These are phyloP conservation scores for Cybosia mesomella DNA, from an alignment of 2,888 invertebrate species.

Conservation along the genomic window DNA sequence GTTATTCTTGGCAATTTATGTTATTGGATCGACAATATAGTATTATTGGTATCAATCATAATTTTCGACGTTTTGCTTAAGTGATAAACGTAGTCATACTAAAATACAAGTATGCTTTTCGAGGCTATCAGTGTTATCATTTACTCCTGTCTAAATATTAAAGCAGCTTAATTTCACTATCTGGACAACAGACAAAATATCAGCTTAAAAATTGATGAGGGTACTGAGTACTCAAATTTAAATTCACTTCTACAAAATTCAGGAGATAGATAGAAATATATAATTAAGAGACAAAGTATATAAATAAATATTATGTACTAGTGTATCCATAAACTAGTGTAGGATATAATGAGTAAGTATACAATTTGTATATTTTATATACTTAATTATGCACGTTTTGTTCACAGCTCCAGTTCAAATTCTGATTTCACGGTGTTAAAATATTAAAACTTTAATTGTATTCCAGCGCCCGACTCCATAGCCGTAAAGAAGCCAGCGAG, in stretches of 20 bases:
- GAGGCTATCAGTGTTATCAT: neutral
- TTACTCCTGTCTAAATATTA: neutral
- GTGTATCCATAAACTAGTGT: slow-evolving; percentile 10
- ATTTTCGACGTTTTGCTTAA: slow-evolving; percentile 4
- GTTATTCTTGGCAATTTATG: slow-evolving; percentile 22
- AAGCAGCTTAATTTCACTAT: neutral
- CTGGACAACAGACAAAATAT: neutral
- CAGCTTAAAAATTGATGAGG: neutral
- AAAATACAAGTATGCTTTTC: neutral
- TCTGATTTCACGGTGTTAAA: slow-evolving; percentile 74
- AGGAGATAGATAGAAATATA: neutral
- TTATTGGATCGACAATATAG: slow-evolving; percentile 17
- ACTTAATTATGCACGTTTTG: slow-evolving; percentile 62
- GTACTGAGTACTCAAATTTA: neutral
- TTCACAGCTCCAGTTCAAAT: slow-evolving; percentile 60
- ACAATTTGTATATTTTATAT: slow-evolving; percentile 58
- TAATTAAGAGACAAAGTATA: neutral
- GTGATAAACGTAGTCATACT: neutral
- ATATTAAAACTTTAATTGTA: slow-evolving; percentile 84
- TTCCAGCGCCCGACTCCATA: slow-evolving; percentile 67
- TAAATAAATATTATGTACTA: neutral
- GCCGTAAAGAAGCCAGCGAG: slow-evolving; percentile 79
- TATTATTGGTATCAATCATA: slow-evolving; percentile 15
- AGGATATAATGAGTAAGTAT: slow-evolving; percentile 24
- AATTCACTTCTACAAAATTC: neutral